Conservation (phyloP, 2,113 vertebrate species). For the Phaethon lepturus region DNA sequence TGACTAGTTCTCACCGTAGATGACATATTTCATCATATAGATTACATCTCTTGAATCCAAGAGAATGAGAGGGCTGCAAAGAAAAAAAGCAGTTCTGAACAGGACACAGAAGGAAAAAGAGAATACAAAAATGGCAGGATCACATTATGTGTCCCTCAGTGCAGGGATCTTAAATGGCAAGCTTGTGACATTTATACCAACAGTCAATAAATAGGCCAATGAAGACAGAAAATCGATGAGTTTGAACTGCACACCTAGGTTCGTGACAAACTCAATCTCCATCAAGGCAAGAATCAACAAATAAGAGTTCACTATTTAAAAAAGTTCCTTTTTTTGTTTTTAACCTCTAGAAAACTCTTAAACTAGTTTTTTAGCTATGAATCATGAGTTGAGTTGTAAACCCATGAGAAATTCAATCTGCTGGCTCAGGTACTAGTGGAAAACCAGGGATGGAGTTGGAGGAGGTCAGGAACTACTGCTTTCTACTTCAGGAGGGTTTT, state of each 20-base stretch:
- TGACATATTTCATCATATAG: background rate
- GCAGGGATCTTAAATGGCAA: background rate
- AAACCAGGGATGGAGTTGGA: background rate
- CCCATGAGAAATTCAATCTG: background rate
- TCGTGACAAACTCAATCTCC: background rate
- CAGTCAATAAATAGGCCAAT: background rate
- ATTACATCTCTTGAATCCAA: background rate
- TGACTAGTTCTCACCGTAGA: background rate
- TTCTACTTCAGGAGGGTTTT: background rate
- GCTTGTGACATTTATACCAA: background rate
- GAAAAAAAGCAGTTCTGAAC: background rate
- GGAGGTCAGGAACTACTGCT: background rate
- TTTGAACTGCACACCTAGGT: background rate
- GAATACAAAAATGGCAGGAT: background rate
- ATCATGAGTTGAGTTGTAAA: background rate
- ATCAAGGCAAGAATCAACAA: background rate
- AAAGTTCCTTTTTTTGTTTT: background rate
- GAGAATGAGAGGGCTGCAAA: fast-evolving
- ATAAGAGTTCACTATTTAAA: background rate
- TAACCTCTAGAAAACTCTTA: background rate
- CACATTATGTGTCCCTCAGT: background rate
- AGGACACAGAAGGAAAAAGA: background rate
- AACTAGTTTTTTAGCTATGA: background rate
- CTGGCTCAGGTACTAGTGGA: background rate
- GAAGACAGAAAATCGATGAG: background rate